Percentiles rank a stretch among this genome's conserved stretches.
Conservation (phyloP, 2,797 vertebrate species). For the Philypnodon macrostomus region DNA sequence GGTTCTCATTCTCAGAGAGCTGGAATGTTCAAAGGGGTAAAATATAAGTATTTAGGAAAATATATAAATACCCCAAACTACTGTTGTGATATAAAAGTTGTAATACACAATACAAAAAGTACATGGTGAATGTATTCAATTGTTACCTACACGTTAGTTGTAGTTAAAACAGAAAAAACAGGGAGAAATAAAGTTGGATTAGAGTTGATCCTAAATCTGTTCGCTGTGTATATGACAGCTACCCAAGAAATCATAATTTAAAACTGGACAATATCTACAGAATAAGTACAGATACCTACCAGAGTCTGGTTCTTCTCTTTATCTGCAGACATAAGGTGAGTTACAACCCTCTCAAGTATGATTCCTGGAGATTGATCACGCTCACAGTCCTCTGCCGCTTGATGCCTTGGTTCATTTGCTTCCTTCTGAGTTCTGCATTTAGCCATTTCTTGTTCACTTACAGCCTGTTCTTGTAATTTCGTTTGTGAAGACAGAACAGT, state of each 20-base stretch:
- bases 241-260: too few relatives aligned
- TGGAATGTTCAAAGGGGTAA: background rate
- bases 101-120: too few relatives aligned
- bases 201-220: too few relatives aligned
- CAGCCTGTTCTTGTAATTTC: conserved; percentile 51
- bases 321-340: conserved; percentile 36
- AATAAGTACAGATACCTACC: conserved; percentile 47
- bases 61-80: too few relatives aligned
- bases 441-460: conserved; percentile 60
- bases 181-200: too few relatives aligned
- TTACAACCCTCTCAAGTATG: conserved; percentile 69
- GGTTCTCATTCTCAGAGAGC: conserved; percentile 2
- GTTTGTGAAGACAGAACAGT: conserved; percentile 22
- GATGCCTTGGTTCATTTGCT: conserved; percentile 33
- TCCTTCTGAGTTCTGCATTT: conserved; percentile 46
- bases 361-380: conserved; percentile 61
- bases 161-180: too few relatives aligned
- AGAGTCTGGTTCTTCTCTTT: conserved; percentile 32
- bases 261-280: background rate
- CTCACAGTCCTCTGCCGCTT: conserved; percentile 34
- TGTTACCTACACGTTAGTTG: too few relatives aligned
- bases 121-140: too few relatives aligned
- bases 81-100: too few relatives aligned
- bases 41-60: too few relatives aligned
- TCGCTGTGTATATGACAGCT: too few relatives aligned